These are phyloP conservation scores for Stenopsyche tienmushanensis DNA, from an alignment of 1,140 invertebrate species.

Conservation along the genomic window DNA sequence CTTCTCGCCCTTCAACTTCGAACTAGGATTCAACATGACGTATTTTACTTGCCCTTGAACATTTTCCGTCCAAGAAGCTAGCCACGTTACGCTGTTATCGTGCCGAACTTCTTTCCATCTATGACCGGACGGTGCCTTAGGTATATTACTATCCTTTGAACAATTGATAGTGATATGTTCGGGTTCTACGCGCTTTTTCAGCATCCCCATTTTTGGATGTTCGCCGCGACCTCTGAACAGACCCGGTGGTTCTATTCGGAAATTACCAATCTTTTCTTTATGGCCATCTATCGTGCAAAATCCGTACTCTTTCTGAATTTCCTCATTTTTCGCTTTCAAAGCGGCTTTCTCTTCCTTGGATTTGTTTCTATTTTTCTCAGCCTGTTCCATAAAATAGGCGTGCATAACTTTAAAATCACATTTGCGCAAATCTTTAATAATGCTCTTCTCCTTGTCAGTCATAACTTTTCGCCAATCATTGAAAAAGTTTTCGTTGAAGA, in stretches of 20 bases:
- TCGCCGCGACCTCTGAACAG: slow-evolving; percentile 96
- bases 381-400: slow-evolving; percentile 74
- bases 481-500: slow-evolving; percentile 98
- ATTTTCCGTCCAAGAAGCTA: slow-evolving; percentile 98
- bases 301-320: slow-evolving; percentile 88
- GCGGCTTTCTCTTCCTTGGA: slow-evolving; percentile 83
- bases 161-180: slow-evolving; percentile 99
- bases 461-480: slow-evolving; percentile 89
- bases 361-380: slow-evolving; percentile 90
- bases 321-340: slow-evolving; percentile 90
- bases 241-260: slow-evolving; percentile 96
- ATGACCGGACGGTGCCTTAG: slow-evolving; percentile 83
- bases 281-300: slow-evolving; percentile 97
- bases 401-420: slow-evolving; percentile 95
- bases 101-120: slow-evolving; percentile 97
- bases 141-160: slow-evolving; percentile 86
- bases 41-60: slow-evolving; percentile 98
- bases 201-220: slow-evolving; percentile 99
- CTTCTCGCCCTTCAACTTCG: slow-evolving; percentile 99
- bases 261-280: slow-evolving; percentile 99
- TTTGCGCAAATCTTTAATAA: slow-evolving; percentile 85
- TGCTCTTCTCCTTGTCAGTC: slow-evolving; percentile 76
- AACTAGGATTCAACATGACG: slow-evolving; percentile 99
- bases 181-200: slow-evolving; percentile 87
- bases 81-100: slow-evolving; percentile 95